phyloP scores from a whole-genome alignment of 2,888 invertebrate genomes.

The Lochmaea crataegi region DNA sequence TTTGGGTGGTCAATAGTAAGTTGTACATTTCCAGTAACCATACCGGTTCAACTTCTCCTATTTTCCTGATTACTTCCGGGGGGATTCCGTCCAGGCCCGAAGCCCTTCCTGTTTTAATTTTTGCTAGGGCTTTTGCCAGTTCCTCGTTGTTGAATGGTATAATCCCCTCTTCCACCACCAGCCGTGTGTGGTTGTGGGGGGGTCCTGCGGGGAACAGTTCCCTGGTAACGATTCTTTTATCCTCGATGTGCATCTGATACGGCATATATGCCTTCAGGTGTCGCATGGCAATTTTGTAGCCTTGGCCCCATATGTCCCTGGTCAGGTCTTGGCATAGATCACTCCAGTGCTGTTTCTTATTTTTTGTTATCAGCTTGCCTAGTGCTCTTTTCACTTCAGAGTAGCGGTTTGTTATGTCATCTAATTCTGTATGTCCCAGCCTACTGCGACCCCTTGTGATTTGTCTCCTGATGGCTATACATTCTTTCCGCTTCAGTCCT shows the following conservation, averaged over 20 bases:
- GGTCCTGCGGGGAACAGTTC: conserved; percentile 1
- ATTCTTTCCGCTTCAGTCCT: no score
- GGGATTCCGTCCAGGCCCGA: background rate
- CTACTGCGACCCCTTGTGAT: no score
- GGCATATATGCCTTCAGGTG: background rate
- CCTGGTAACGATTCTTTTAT: background rate
- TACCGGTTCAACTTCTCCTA: conserved; percentile 2
- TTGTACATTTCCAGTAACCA: background rate
- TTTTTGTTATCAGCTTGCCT: background rate
- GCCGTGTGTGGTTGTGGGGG: background rate
- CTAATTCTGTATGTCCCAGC: background rate
- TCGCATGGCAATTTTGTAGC: conserved; percentile 11
- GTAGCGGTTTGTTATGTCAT: background rate
- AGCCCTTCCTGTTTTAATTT: background rate
- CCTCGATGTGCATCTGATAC: background rate
- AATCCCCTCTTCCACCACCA: background rate
- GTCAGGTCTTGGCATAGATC: no score
- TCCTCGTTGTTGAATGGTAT: background rate
- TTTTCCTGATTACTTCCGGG: background rate
- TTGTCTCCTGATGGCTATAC: no score
- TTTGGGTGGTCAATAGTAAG: background rate
- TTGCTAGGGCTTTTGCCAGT: background rate
- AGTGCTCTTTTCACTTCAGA: background rate
- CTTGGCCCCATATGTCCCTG: no score
- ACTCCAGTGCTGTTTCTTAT: background rate